Percentiles rank a stretch among this genome's conserved stretches.
Evolutionary conservation across 1,140 invertebrate genomes (phyloP).

Genomic region (Macrotrachela quadricornifera): DNA sequence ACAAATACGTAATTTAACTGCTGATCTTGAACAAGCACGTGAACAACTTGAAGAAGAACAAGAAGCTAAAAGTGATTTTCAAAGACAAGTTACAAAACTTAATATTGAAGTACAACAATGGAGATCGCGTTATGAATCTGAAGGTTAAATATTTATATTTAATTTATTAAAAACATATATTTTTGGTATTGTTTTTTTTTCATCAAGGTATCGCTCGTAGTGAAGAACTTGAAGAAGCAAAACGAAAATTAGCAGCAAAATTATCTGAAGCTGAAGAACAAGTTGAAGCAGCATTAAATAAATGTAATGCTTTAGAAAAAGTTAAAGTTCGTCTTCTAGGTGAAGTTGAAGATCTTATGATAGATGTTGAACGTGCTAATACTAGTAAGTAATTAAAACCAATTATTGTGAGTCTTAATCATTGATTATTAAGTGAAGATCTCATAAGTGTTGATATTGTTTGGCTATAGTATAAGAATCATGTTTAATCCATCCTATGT

Average conservation of each 20-base stretch:
- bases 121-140: slow-evolving; percentile 16
- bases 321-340: slow-evolving; percentile 81
- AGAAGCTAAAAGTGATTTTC: slow-evolving; percentile 38
- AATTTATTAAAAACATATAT: too few species aligned
- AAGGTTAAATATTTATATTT: not conserved
- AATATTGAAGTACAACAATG: slow-evolving; percentile 55
- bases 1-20: slow-evolving; percentile 57
- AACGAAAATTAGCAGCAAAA: slow-evolving; percentile 83
- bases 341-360: slow-evolving; percentile 88
- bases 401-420: too few species aligned
- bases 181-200: too few species aligned
- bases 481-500: too few species aligned
- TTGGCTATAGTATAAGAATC: too few species aligned
- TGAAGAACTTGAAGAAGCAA: slow-evolving; percentile 93
- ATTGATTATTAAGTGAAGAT: too few species aligned
- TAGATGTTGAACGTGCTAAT: slow-evolving; percentile 69
- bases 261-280: slow-evolving; percentile 79
- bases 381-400: not conserved
- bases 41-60: slow-evolving; percentile 88
- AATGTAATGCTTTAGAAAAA: slow-evolving; percentile 85
- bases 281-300: slow-evolving; percentile 62
- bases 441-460: too few species aligned
- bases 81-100: slow-evolving; percentile 87
- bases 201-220: slow-evolving; percentile 58
- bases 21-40: slow-evolving; percentile 85